Conservation (phyloP, 2,113 vertebrate species). For the Pseudopipra pipra region DNA sequence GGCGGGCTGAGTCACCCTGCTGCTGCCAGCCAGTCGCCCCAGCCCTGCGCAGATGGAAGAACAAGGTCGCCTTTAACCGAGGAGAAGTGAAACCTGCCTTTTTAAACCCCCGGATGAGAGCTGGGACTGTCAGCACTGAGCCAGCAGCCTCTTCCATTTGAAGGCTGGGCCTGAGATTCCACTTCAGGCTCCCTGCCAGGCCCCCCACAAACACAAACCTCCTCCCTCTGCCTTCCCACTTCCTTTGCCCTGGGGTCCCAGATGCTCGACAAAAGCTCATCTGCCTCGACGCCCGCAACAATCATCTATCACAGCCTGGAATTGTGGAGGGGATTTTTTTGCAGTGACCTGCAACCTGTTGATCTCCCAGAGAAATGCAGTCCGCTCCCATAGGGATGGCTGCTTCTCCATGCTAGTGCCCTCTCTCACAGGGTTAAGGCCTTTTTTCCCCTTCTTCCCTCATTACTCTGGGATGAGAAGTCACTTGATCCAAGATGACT, state of each 20-base stretch:
- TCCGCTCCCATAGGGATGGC: accelerated
- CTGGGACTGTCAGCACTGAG: neutral
- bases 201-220: neutral
- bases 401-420: neutral
- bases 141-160: neutral
- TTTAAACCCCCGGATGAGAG: neutral
- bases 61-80: neutral
- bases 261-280: neutral
- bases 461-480: neutral
- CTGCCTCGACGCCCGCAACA: accelerated
- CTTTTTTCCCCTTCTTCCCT: neutral
- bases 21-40: neutral
- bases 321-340: neutral
- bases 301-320: neutral
- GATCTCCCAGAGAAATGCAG: neutral
- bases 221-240: neutral
- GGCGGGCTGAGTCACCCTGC: slow-evolving; percentile 15
- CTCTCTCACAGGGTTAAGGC: neutral
- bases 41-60: neutral
- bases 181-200: neutral
- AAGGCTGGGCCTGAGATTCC: neutral
- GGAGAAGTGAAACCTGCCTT: slow-evolving; percentile 20
- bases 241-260: neutral
- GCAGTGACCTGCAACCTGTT: neutral
- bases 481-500: neutral